These are phyloP conservation scores for Hippolais icterina DNA, from an alignment of 2,113 vertebrate genomes.

Conservation along the genomic window DNA sequence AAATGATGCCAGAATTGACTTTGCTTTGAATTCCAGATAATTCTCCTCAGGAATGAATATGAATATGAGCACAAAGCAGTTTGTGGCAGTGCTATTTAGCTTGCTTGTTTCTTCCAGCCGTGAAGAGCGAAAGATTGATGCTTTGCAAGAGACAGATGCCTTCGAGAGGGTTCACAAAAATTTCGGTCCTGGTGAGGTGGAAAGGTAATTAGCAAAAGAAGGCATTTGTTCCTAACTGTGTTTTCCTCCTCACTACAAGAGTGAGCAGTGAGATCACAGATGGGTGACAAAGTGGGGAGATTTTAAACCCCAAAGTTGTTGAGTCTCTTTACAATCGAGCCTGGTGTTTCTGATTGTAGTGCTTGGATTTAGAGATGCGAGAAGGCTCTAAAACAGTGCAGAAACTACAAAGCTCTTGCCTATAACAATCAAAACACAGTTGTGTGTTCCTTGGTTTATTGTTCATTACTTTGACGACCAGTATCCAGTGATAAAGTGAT, in stretches of 20 bases:
- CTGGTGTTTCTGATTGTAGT: not conserved
- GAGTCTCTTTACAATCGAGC: not conserved
- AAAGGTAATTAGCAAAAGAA: constrained; percentile 45
- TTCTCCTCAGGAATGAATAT: not conserved
- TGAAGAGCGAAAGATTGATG: not conserved
- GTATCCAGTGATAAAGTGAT: not conserved
- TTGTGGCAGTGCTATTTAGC: not conserved
- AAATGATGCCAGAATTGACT: not conserved
- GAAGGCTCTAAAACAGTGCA: not conserved
- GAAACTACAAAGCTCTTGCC: not conserved
- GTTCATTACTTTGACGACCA: not conserved
- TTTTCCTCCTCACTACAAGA: not conserved
- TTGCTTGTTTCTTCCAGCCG: constrained; percentile 31
- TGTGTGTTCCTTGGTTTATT: not conserved
- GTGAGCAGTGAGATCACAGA: not conserved
- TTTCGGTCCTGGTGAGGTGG: not conserved
- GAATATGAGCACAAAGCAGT: not conserved
- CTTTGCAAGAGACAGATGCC: not conserved
- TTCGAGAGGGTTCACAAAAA: not conserved
- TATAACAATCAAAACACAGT: not conserved
- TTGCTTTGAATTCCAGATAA: not conserved
- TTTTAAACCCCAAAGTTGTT: not conserved
- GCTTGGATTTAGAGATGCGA: not conserved
- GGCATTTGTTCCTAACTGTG: not conserved
- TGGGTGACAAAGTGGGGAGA: not conserved